A percentile compares a stretch with the other conserved stretches of the same genome.
Evolutionary conservation across 2,888 invertebrate genomes (phyloP).

Genomic region (Euproctis similis): DNA sequence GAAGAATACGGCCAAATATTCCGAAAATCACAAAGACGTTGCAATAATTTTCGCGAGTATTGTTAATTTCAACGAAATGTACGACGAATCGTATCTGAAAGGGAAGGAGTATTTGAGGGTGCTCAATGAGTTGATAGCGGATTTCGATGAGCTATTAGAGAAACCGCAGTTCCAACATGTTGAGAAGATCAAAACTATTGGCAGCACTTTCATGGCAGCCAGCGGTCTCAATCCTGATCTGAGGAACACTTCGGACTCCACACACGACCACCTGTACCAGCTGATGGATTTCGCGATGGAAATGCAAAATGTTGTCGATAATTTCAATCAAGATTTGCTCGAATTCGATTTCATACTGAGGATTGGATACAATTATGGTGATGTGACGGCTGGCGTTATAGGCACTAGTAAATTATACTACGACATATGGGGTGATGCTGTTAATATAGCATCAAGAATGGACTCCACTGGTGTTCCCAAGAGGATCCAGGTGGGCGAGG

Average conservation of each 20-base stretch:
- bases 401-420: conserved; percentile 97
- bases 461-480: conserved; percentile 95
- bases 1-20: conserved; percentile 94
- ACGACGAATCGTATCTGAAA: conserved; percentile 96
- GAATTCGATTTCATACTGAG: conserved; percentile 91
- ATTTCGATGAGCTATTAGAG: conserved; percentile 94
- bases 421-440: conserved; percentile 99
- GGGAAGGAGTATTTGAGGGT: conserved; percentile 96
- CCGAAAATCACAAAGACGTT: conserved; percentile 93
- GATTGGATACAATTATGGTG: conserved; percentile 94
- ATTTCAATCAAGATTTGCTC: conserved; percentile 92
- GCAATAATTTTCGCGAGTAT: conserved; percentile 97
- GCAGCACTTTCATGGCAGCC: conserved; percentile 98
- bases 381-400: conserved; percentile 97
- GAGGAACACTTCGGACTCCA: conserved; percentile 80
- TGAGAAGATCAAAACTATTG: conserved; percentile 98
- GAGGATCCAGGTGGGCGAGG: conserved; percentile 87
- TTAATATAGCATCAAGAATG: conserved; percentile 98
- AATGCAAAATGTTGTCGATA: conserved; percentile 90
- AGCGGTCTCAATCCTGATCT: conserved; percentile 92
- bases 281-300: conserved; percentile 95
- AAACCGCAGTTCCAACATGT: conserved; percentile 88
- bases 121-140: conserved; percentile 95
- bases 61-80: conserved; percentile 98
- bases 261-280: conserved; percentile 87